A percentile compares a stretch with the other conserved stretches of the same genome.
Evolutionary conservation across 2,797 vertebrate genomes (phyloP).

Genomic region (Spheniscus humboldti): DNA sequence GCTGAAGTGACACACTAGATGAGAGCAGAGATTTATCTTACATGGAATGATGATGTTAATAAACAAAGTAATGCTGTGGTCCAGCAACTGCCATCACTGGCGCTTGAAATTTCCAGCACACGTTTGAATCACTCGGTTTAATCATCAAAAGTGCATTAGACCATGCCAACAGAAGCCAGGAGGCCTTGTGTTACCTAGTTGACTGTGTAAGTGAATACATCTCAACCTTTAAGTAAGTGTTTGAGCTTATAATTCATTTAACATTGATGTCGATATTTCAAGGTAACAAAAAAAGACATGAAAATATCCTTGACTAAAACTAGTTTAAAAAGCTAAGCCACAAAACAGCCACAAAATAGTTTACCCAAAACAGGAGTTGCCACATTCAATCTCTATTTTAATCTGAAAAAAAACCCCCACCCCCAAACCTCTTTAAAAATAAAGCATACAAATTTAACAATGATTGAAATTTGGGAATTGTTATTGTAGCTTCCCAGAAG

Average conservation of each 20-base stretch:
- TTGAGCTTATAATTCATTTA: background rate
- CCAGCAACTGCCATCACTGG: background rate
- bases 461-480: background rate
- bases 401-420: background rate
- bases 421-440: background rate
- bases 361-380: background rate
- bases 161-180: background rate
- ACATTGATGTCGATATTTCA: background rate
- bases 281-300: background rate
- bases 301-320: background rate
- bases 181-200: background rate
- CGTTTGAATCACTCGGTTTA: background rate
- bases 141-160: background rate
- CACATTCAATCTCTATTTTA: background rate
- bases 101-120: background rate
- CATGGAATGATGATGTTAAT: background rate
- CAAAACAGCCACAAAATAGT: background rate
- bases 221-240: background rate
- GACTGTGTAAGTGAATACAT: background rate
- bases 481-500: background rate
- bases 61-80: background rate
- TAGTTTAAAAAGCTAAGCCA: background rate
- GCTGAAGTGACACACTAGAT: background rate
- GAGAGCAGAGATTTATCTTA: slow-evolving; percentile 16
- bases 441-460: background rate